A percentile compares a stretch with the other conserved stretches of the same genome.
Evolutionary conservation across 1,140 invertebrate genomes (phyloP).

Genomic region (Drosophila pseudoananassae): DNA sequence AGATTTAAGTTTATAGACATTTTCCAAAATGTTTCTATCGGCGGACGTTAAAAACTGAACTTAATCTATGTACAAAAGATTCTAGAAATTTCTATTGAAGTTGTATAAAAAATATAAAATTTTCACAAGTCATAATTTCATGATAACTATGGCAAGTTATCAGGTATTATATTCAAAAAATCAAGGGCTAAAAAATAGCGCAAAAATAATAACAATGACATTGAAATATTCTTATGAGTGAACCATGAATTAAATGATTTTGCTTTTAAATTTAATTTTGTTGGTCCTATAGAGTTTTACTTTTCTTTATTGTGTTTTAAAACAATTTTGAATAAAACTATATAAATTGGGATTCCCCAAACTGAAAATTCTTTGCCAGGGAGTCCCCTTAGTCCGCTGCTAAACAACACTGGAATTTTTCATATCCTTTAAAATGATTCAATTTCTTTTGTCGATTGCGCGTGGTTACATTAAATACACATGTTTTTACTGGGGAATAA

Average conservation of each 20-base stretch:
- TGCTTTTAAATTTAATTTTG: no score
- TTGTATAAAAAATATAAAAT: conserved; percentile 41
- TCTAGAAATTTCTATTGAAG: conserved; percentile 35
- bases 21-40: conserved; percentile 50
- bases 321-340: background rate
- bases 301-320: background rate
- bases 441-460: conserved; percentile 57
- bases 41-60: conserved; percentile 52
- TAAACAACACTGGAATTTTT: background rate
- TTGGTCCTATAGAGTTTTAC: background rate
- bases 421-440: conserved; percentile 29
- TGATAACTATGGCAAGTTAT: conserved; percentile 18
- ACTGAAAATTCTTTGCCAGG: no score
- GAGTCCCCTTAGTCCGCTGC: background rate
- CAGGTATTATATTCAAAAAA: conserved; percentile 29
- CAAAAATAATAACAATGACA: background rate
- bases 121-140: conserved; percentile 24
- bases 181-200: background rate
- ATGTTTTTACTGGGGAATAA: conserved; percentile 54
- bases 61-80: conserved; percentile 72
- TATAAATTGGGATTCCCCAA: no score
- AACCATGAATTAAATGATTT: background rate
- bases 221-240: background rate
- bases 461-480: conserved; percentile 43
- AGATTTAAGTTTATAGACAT: conserved; percentile 45